Evolutionary conservation across 2,888 invertebrate species (phyloP), one percentile per base, ranked within the genome.

Genomic region (Heliconius aoede): DNA sequence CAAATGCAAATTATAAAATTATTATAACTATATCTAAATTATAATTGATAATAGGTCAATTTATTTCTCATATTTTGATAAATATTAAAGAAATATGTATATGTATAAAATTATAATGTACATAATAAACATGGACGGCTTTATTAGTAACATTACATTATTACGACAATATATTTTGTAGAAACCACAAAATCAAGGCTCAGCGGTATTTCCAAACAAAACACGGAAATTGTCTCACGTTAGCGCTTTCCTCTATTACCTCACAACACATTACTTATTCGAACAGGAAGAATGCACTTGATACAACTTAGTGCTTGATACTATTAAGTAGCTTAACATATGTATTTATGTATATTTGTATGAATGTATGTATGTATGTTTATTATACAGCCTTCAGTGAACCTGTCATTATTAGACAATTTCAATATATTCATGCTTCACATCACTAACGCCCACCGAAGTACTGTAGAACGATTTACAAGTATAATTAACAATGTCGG

Each of bases 391-490:
- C 61, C 28, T 55, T 71, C 71, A 60, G 67, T 67, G 32, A 36
- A 36, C 72, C 64, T 73, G 79, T 78, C 78, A 74, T 77, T 73
- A 79, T 40, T 74, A 77, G 80, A 79, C 77, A 72, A 79, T 81
- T 79, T 61, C 80, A 80, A 79, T 80, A 76, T 76, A 76, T 79
- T 80, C 78, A 79, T 65, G 77, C 73, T 64, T 73, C 71, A 78
- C 78, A 76, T 79, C 76, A 76, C 79, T 76, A 77, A 83, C 86
- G 81, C 86, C 85, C 81, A 84, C 46, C 18, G 46, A 46, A 46
- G 46, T 46, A 46, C 74, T 73, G 76, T 80, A 80, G 80, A 82
- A 82, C 81, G 79, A 85, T 86, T 84, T 84, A 83, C 84, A 84
- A 84, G 78, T 79, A 80, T 81, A 83, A 83, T 82, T 74, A 81